Conservation (phyloP, 2,113 vertebrate species). For the Rhinoptilus africanus region DNA sequence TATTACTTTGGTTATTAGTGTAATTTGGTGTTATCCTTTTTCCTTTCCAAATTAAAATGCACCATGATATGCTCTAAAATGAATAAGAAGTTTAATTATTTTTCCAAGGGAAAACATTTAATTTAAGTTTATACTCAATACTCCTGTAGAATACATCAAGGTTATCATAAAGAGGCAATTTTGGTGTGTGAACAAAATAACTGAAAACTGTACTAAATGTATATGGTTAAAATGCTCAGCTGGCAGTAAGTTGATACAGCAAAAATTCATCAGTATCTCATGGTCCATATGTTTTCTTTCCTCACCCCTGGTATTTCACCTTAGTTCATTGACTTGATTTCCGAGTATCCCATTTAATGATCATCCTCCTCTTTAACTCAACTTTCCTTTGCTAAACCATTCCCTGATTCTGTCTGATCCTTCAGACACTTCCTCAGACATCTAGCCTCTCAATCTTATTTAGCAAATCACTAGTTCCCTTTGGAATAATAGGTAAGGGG, state of each 20-base stretch:
- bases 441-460: background rate
- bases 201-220: background rate
- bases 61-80: background rate
- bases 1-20: conserved; percentile 44
- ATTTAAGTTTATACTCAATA: conserved; percentile 8
- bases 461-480: background rate
- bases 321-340: background rate
- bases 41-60: conserved; percentile 39
- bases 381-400: background rate
- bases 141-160: background rate
- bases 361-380: background rate
- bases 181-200: background rate
- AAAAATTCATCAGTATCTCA: background rate
- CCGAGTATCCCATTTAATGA: background rate
- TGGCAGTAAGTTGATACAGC: background rate
- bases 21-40: conserved; percentile 18
- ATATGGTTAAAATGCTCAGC: background rate
- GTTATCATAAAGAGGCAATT: background rate
- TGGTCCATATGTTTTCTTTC: background rate
- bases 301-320: background rate
- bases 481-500: background rate
- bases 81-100: conserved; percentile 56
- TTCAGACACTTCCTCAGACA: background rate
- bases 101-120: conserved; percentile 45
- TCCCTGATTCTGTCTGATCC: background rate